These are phyloP conservation scores for Chloroclystis v-ata DNA, from an alignment of 2,888 invertebrate species.

Conservation along the genomic window DNA sequence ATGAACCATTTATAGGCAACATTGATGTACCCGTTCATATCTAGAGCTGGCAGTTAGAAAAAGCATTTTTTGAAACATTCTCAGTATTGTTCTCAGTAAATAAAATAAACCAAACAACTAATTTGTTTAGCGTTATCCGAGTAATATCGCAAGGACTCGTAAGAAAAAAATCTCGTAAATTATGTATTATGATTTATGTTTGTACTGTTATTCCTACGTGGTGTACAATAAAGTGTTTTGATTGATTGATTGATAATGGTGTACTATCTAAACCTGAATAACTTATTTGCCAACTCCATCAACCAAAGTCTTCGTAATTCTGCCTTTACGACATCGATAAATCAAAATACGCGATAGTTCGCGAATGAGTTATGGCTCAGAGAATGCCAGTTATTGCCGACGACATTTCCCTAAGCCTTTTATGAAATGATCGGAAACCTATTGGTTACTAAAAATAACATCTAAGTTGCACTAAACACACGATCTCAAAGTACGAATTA, in stretches of 20 bases:
- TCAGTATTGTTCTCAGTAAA: too few species aligned
- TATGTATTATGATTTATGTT: too few species aligned
- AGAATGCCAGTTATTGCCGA: conserved; percentile 27
- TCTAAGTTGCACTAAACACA: neutral
- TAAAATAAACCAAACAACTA: too few species aligned
- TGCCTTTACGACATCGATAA: conserved; percentile 24
- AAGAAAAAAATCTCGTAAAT: too few species aligned
- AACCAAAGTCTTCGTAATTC: neutral
- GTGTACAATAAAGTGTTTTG: too few species aligned
- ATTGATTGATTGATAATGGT: too few species aligned
- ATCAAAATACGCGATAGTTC: conserved; percentile 28
- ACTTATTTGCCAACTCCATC: neutral
- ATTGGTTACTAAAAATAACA: conserved; percentile 7
- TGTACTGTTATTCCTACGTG: too few species aligned
- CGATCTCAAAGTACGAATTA: too few species aligned
- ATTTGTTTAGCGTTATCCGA: too few species aligned
- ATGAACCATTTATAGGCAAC: conserved; percentile 7
- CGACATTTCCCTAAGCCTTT: conserved; percentile 26
- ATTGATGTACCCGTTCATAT: neutral
- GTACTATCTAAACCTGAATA: too few species aligned
- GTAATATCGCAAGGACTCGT: too few species aligned
- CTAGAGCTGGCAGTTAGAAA: conserved; percentile 7
- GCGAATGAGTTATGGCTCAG: conserved; percentile 28
- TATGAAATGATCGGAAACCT: conserved; percentile 18
- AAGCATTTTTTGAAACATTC: neutral